Evolutionary conservation across 2,113 vertebrate species (phyloP), one percentile per base, ranked within the genome.

Genomic region (Psephotus haematonotus): DNA sequence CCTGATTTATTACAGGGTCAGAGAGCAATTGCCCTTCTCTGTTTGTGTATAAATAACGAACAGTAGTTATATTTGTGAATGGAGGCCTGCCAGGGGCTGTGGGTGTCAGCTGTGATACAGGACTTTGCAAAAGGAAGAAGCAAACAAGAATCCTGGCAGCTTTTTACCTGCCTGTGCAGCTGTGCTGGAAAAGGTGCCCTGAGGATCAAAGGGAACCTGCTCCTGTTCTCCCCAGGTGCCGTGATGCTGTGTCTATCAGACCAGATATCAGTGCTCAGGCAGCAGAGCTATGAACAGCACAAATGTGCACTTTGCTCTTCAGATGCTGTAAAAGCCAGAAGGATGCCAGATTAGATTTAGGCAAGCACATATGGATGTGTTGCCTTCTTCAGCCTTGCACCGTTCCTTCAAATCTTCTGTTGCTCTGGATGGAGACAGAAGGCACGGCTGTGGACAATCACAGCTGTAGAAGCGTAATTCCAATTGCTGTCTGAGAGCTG

Each of bases 271-370:
- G 52, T 72, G 91, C 95, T 87, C 91, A 87, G 74, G 81, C 86
- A 82, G 90, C 90, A 76, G 31, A 1, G 12, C 86, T 39, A 65
- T 1, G 29, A 82, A 39, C 67, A 62, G 86, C 89, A 44, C 86
- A 71, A 89, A 82, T 3, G 89, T 93, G 93, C 89, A 84, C 96
- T 93, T 92, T 97, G 86, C 91, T 89, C 89, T 75, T 82, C 62
- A 25, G 81, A 65, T 82, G 81, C 83, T 79, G 16, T 37, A 57
- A 64, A 80, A 94, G 84, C 81, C 94, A 96, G 70, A 89, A 93
- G 88, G 91, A 91, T 64, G 95, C 90, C 96, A 94, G 89, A 79
- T 85, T 65, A 72, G 57, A 79, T 89, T 92, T 84, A 76, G 74
- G 43, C 69, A 91, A 89, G 69, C 47, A 37, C 86, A 84, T 44